Evolutionary conservation across 30 jellyfish, hydroid and myxozoan species (phyloP).

Genomic region (Aurelia sp.): DNA sequence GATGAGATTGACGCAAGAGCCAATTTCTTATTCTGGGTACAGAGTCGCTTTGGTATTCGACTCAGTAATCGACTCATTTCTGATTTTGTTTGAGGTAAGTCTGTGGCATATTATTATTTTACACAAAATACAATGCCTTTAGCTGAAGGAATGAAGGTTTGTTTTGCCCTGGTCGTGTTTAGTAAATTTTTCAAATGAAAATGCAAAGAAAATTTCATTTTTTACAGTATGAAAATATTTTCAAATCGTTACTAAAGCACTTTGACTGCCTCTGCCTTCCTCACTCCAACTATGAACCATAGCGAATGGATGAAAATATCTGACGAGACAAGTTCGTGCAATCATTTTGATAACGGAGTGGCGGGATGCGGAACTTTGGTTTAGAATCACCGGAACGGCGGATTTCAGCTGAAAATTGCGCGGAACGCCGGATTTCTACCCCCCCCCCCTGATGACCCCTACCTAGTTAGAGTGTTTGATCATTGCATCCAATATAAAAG

Average conservation of each 20-base stretch:
- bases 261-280: not conserved
- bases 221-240: not conserved
- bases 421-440: conserved; percentile 1
- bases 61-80: conserved; percentile 50
- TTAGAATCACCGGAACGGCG: not conserved
- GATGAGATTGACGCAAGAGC: conserved; percentile 29
- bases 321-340: no score
- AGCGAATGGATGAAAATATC: not conserved
- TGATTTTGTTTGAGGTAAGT: conserved; percentile 34
- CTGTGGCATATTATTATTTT: conserved; percentile 1
- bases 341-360: not conserved
- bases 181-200: not conserved
- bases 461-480: no score
- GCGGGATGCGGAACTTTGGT: conserved; percentile 1
- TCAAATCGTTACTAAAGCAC: not conserved
- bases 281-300: not conserved
- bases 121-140: not conserved
- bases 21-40: conserved; percentile 31
- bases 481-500: no score
- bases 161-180: not conserved
- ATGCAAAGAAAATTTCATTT: not conserved
- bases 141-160: not conserved
- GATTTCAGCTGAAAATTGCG: no score
- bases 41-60: conserved; percentile 49
- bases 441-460: conserved; percentile 10